A percentile compares a stretch with the other conserved stretches of the same genome.
These are phyloP conservation scores for Diogma glabrata DNA, from an alignment of 2,888 invertebrate genomes.

Conservation along the genomic window DNA sequence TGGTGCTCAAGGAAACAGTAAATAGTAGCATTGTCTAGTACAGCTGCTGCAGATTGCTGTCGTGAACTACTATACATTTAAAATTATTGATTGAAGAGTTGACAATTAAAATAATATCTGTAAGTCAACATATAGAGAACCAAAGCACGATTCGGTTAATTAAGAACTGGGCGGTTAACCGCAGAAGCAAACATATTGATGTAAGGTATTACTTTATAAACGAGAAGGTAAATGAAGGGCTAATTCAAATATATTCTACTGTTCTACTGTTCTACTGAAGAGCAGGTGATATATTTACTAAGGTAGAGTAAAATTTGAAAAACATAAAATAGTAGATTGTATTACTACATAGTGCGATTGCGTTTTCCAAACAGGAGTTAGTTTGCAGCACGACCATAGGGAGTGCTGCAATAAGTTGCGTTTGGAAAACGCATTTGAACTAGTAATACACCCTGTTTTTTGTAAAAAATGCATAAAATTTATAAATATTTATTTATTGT, in stretches of 20 bases:
- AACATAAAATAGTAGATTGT: too few species aligned
- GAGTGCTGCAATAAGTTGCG: too few species aligned
- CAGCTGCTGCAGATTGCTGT: constrained; percentile 1
- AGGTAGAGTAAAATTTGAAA: constrained; percentile 4
- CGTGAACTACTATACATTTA: background rate
- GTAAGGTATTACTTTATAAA: constrained; percentile 13
- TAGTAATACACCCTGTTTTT: too few species aligned
- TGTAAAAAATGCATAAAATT: too few species aligned
- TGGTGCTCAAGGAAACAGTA: constrained; percentile 16
- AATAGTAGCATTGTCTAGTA: constrained; percentile 14
- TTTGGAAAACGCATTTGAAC: too few species aligned
- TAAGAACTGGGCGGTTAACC: background rate
- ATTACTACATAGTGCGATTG: too few species aligned
- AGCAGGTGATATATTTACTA: constrained; percentile 12
- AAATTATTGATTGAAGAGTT: background rate
- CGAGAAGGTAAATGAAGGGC: constrained; percentile 12
- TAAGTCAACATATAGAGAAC: background rate
- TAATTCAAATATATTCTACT: constrained; percentile 13
- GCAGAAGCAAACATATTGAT: constrained; percentile 14
- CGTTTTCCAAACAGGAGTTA: too few species aligned
- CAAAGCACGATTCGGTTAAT: background rate
- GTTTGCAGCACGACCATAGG: too few species aligned
- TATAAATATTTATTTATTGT: too few species aligned
- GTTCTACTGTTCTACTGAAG: constrained; percentile 16
- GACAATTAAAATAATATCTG: background rate